Base-by-base conservation (phyloP, 2,113 vertebrate species). In the Myrmophylax atrothorax region DNA sequence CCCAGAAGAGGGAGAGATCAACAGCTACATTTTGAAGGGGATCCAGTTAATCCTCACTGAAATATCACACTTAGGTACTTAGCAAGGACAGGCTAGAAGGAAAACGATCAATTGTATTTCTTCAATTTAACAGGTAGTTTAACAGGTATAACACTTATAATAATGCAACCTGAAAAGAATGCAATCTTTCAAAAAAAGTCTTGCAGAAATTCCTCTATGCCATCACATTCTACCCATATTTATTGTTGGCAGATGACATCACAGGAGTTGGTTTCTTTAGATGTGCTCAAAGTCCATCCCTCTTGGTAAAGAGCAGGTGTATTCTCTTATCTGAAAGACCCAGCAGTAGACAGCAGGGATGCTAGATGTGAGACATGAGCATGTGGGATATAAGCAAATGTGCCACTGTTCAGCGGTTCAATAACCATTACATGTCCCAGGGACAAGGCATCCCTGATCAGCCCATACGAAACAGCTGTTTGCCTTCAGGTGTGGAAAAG, bases 1-100 rank as follows among this genome's bases (percentile, higher is more conserved):
- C 58, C 5, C 73, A 70, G 47, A 73, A 94, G 53, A 81, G 28
- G 53, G 40, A 90, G 75, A 89, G 88, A 90, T 84, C 76, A 93
- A 52, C 64, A 92, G 60, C 73, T 72, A 79, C 0, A 0, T 77
- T 96, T 87, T 94, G 56, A 89, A 90, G 66, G 42, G 19, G 44
- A 77, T 81, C 37, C 31, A 60, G 38, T 67, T 90, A 91, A 75
- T 52, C 42, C 42, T 73, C 42, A 46, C 37, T 76, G 64, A 94
- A 87, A 87, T 53, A 91, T n/a, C 67, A 72, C 16, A 17, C 66
- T 87, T 79, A 56, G 44, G 38, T 59, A 63, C 16, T 49, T 44
- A 70, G 64, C 35, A 96, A 80, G 42, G 63, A 64, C 26, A 49
- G n/a, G 18, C 19, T 37, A 73, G 37, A 82, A 72, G 78, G 24